Evolutionary conservation across 1,140 invertebrate genomes (phyloP).

Genomic region (Hycleus phaleratus): DNA sequence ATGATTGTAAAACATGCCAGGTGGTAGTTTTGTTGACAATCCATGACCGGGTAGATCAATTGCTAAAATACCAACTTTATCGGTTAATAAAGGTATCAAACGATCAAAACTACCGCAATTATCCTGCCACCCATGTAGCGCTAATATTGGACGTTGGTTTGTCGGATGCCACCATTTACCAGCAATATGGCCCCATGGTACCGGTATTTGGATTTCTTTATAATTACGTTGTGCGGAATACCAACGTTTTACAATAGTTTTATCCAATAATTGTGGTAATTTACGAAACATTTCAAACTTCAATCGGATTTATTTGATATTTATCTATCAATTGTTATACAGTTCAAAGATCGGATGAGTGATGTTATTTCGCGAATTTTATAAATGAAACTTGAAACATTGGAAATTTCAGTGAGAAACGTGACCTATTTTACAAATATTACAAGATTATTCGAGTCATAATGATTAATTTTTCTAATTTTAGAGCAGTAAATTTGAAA

Average conservation of each 20-base stretch:
- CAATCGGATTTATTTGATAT: too few species aligned
- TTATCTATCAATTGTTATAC: too few species aligned
- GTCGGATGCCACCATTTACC: slow-evolving; percentile 63
- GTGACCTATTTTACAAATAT: too few species aligned
- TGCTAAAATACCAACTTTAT: slow-evolving; percentile 52
- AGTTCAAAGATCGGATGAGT: too few species aligned
- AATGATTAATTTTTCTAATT: too few species aligned
- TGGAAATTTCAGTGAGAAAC: too few species aligned
- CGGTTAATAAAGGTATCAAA: slow-evolving; percentile 52
- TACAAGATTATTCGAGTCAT: too few species aligned
- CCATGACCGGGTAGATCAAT: slow-evolving; percentile 70
- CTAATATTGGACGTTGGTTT: slow-evolving; percentile 55
- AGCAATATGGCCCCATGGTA: slow-evolving; percentile 58
- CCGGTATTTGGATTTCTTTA: slow-evolving; percentile 55
- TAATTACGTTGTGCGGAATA: neutral
- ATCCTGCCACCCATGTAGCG: slow-evolving; percentile 68
- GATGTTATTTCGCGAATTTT: too few species aligned
- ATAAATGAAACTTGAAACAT: too few species aligned
- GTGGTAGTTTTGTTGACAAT: slow-evolving; percentile 55
- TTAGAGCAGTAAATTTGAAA: too few species aligned
- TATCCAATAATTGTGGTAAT: too few species aligned
- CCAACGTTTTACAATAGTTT: neutral
- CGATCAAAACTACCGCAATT: slow-evolving; percentile 67
- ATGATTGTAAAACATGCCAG: slow-evolving; percentile 53
- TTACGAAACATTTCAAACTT: too few species aligned